Percentiles rank a stretch among this genome's conserved stretches.
These are phyloP conservation scores for Phymorhynchus buccinoides DNA, from an alignment of 1,140 invertebrate species.

Conservation along the genomic window DNA sequence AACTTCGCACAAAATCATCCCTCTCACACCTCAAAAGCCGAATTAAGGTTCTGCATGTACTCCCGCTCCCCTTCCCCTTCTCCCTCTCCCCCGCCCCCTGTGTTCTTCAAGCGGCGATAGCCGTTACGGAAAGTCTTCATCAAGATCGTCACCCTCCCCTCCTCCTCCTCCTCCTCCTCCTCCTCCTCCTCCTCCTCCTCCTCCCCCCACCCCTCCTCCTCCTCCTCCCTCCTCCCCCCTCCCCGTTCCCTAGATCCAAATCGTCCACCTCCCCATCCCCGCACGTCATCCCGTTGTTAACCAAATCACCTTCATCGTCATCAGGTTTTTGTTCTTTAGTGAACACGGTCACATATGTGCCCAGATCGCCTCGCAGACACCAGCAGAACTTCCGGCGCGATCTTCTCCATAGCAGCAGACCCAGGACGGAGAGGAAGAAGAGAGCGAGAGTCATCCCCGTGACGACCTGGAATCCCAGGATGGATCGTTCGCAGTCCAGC, in stretches of 20 bases:
- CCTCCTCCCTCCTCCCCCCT: not conserved
- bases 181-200: not conserved
- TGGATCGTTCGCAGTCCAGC: constrained; percentile 20
- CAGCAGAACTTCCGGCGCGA: not conserved
- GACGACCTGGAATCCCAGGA: not conserved
- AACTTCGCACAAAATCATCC: too few relatives aligned
- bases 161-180: not conserved
- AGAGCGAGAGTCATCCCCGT: not conserved
- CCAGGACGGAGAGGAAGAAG: not conserved
- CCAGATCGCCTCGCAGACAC: not conserved
- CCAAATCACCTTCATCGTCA: not conserved
- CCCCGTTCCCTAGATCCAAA: constrained; percentile 10
- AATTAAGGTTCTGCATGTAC: constrained; percentile 8
- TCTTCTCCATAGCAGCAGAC: not conserved
- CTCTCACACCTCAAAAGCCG: not conserved
- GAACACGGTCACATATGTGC: constrained; percentile 38
- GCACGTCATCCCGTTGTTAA: not conserved
- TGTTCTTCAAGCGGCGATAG: not conserved
- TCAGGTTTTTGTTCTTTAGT: constrained; percentile 26
- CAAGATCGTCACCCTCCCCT: constrained; percentile 25
- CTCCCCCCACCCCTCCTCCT: not conserved
- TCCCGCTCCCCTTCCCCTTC: not conserved
- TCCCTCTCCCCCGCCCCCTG: not conserved
- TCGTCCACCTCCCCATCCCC: constrained; percentile 12
- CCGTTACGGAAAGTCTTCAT: not conserved